A percentile compares a stretch with the other conserved stretches of the same genome.
These are phyloP conservation scores for Tryphoninae sp. DNA, from an alignment of 2,888 invertebrate species.

Conservation along the genomic window DNA sequence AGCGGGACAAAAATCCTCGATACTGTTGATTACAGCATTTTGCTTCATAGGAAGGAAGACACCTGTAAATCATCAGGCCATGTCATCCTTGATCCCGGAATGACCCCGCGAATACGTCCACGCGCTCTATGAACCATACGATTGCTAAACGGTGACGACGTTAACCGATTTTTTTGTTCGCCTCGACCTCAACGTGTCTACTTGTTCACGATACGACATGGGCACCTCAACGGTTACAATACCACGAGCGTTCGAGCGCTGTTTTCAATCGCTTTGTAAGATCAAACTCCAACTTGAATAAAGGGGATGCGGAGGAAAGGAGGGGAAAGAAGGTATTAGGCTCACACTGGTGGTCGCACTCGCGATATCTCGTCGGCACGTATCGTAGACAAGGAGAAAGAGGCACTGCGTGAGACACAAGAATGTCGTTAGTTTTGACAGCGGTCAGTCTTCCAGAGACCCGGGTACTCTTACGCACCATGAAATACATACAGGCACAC, in stretches of 20 bases:
- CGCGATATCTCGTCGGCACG: slow-evolving; percentile 50
- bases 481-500: not conserved
- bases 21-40: slow-evolving; percentile 48
- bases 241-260: slow-evolving; percentile 12
- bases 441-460: slow-evolving; percentile 51
- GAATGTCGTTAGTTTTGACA: slow-evolving; percentile 74
- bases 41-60: slow-evolving; percentile 32
- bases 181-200: slow-evolving; percentile 7
- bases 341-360: slow-evolving; percentile 15
- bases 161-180: slow-evolving; percentile 19
- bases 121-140: slow-evolving; percentile 21
- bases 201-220: slow-evolving; percentile 36
- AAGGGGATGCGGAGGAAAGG: slow-evolving; percentile 13
- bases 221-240: slow-evolving; percentile 25
- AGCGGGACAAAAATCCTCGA: slow-evolving; percentile 27
- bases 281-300: slow-evolving; percentile 22
- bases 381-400: slow-evolving; percentile 48
- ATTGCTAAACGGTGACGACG: slow-evolving; percentile 51
- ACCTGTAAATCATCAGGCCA: slow-evolving; percentile 29
- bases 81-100: slow-evolving; percentile 47
- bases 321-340: slow-evolving; percentile 10
- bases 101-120: slow-evolving; percentile 38
- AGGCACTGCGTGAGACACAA: slow-evolving; percentile 44
- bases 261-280: slow-evolving; percentile 18
- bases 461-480: slow-evolving; percentile 24